Evolutionary conservation across 2,113 vertebrate genomes (phyloP).

Genomic region (Lampris megalopsis): DNA sequence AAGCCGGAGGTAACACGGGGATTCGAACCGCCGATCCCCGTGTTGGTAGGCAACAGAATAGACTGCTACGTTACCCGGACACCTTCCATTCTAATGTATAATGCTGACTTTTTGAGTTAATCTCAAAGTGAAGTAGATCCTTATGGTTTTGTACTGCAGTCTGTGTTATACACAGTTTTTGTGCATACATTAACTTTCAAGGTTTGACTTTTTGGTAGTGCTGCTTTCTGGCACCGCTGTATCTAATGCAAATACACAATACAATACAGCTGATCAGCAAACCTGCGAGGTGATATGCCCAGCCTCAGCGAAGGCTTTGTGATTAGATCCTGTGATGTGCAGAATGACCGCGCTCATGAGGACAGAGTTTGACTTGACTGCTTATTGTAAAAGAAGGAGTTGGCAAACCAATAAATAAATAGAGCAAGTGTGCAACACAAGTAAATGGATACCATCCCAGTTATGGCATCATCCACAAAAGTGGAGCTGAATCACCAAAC

Average conservation of each 20-base stretch:
- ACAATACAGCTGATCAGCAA: neutral
- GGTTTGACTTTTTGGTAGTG: too few relatives aligned
- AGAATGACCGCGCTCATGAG: constrained; percentile 9
- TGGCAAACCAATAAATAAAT: neutral
- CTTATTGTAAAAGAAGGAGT: constrained; percentile 1
- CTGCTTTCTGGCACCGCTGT: too few relatives aligned
- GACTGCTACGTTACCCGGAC: too few relatives aligned
- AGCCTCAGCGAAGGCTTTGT: neutral
- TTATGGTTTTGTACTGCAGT: too few relatives aligned
- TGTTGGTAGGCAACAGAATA: too few relatives aligned
- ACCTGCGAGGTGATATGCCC: neutral
- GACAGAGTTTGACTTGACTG: constrained; percentile 15
- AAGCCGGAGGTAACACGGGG: too few relatives aligned
- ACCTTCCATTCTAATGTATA: too few relatives aligned
- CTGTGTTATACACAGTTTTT: too few relatives aligned
- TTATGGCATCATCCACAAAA: constrained; percentile 19
- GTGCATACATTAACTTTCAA: too few relatives aligned
- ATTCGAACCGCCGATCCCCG: too few relatives aligned
- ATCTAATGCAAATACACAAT: neutral
- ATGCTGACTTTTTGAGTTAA: too few relatives aligned
- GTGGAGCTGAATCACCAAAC: constrained; percentile 14
- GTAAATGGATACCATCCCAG: constrained; percentile 28
- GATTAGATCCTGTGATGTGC: constrained; percentile 4
- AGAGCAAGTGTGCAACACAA: constrained; percentile 2
- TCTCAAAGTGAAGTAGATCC: too few relatives aligned